These are phyloP conservation scores for Oegoconia quadripuncta DNA, from an alignment of 2,888 invertebrate species.

Conservation along the genomic window DNA sequence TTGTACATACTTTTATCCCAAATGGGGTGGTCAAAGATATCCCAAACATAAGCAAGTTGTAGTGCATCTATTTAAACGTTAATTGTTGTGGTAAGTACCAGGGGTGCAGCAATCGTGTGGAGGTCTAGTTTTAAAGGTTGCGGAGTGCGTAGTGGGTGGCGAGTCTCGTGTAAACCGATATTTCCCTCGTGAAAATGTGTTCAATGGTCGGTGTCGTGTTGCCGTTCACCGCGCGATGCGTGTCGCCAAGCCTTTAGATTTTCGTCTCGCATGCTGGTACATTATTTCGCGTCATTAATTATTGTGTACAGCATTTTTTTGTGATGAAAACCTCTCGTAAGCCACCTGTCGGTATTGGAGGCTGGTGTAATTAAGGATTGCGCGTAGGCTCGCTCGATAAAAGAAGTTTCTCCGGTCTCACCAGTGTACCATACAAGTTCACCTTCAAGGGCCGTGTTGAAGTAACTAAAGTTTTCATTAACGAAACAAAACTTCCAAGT, in stretches of 20 bases:
- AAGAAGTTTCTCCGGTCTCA: constrained; percentile 43
- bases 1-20: too few species aligned
- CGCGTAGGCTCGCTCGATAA: constrained; percentile 38
- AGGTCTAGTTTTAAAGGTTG: constrained; percentile 39
- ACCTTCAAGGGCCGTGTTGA: constrained; percentile 46
- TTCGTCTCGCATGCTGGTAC: constrained; percentile 74
- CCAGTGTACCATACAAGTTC: constrained; percentile 41
- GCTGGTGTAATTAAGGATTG: constrained; percentile 65
- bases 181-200: constrained; percentile 72
- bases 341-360: constrained; percentile 65
- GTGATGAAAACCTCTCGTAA: constrained; percentile 51
- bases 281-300: constrained; percentile 78
- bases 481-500: constrained; percentile 22
- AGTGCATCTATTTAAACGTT: constrained; percentile 10
- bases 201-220: constrained; percentile 72
- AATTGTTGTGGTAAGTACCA: constrained; percentile 38
- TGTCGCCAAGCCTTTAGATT: constrained; percentile 67
- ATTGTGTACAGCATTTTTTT: constrained; percentile 65
- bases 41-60: too few species aligned
- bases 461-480: constrained; percentile 26
- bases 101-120: constrained; percentile 34
- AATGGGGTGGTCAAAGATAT: too few species aligned
- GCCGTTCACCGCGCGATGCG: constrained; percentile 45
- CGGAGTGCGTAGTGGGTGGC: constrained; percentile 64
- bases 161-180: constrained; percentile 64